These are phyloP conservation scores for Antheraea assamensis DNA, from an alignment of 2,888 invertebrate species.

Conservation along the genomic window DNA sequence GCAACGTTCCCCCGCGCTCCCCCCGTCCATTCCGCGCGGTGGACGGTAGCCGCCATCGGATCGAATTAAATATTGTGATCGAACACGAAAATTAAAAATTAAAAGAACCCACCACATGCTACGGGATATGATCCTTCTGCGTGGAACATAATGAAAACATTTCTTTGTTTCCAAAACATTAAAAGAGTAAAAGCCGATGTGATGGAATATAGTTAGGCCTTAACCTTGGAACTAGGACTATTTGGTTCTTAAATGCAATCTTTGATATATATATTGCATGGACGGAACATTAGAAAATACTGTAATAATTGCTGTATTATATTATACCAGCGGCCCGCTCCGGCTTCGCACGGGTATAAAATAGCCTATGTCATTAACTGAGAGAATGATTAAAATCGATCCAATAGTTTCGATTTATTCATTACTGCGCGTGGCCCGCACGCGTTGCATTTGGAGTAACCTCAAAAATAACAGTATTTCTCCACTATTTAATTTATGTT, in stretches of 20 bases:
- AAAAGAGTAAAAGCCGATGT: not conserved
- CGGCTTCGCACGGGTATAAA: too few relatives aligned
- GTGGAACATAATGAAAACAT: not conserved
- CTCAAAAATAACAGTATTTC: too few relatives aligned
- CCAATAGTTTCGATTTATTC: too few relatives aligned
- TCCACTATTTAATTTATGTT: too few relatives aligned
- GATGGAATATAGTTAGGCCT: not conserved
- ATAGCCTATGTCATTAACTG: too few relatives aligned
- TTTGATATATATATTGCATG: not conserved
- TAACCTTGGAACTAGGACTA: not conserved
- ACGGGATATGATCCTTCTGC: not conserved
- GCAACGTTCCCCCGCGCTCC: slow-evolving; percentile 42
- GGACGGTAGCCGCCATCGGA: slow-evolving; percentile 13
- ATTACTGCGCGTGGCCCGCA: too few relatives aligned
- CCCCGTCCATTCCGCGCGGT: slow-evolving; percentile 2
- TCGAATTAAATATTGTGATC: slow-evolving; percentile 22
- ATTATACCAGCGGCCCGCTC: too few relatives aligned
- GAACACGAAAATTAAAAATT: not conserved
- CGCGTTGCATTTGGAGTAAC: too few relatives aligned
- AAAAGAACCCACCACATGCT: slow-evolving; percentile 10
- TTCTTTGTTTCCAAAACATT: not conserved
- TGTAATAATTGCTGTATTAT: not conserved
- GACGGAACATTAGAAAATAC: not conserved
- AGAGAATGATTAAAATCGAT: too few relatives aligned
- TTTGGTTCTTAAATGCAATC: not conserved